Evolutionary conservation across 2,113 vertebrate species (phyloP).

Genomic region (Antechinus flavipes): DNA sequence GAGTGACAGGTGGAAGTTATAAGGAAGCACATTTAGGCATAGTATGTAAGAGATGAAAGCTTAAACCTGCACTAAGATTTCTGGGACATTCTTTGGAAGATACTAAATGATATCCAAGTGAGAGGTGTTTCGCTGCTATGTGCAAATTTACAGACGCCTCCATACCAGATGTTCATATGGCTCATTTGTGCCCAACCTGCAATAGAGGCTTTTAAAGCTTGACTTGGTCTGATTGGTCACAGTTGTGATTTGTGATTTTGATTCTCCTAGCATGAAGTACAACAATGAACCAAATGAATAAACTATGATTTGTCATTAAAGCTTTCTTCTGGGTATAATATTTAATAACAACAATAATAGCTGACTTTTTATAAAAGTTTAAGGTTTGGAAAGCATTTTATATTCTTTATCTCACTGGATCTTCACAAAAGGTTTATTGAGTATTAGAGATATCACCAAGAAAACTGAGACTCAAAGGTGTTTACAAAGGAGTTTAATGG

Average conservation of each 20-base stretch:
- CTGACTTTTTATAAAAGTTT: background rate
- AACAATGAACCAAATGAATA: too few species aligned
- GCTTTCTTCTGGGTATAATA: background rate
- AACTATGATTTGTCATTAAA: background rate
- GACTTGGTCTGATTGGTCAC: too few species aligned
- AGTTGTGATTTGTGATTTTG: too few species aligned
- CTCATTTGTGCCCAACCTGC: too few species aligned
- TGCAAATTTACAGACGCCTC: too few species aligned
- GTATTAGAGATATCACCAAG: background rate
- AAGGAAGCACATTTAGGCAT: background rate
- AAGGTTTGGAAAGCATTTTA: background rate
- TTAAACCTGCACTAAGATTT: background rate
- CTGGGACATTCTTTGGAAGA: background rate
- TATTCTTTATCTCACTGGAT: background rate
- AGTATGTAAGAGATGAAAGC: background rate
- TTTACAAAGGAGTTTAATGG: background rate
- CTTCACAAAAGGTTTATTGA: background rate
- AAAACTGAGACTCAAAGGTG: background rate
- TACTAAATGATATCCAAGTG: background rate
- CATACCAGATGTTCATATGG: too few species aligned
- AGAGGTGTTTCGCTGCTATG: background rate
- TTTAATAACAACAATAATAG: background rate
- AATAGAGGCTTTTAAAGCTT: too few species aligned
- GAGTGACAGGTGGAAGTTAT: background rate
- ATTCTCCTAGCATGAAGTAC: too few species aligned